Base-by-base conservation (phyloP, 2,797 vertebrate species). In the Triplophysa bombifrons region DNA sequence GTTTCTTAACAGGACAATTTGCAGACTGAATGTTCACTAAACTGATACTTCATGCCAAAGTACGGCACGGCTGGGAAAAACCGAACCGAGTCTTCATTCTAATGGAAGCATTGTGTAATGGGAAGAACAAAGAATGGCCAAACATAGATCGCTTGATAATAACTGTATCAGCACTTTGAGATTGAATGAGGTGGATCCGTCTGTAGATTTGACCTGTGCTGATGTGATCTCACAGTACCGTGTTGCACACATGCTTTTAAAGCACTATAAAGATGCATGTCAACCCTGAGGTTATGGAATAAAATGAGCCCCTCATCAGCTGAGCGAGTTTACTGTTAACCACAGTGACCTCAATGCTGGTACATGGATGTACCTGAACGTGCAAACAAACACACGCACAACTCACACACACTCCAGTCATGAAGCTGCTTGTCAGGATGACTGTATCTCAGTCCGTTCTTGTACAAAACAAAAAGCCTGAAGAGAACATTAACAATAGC, bases 401-500 rank as follows among this genome's bases (percentile, higher is more conserved):
- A 50, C 70, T 51, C 76, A 72, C 77, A 68, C 19, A 41, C 68
- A 25, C 34, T 46, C 66, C 78, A 80, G 69, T 76, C 75, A 73
- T 53, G 64, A 65, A 79, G 72, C 65, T 10, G n/a, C 30, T 68
- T 53, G 48, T 58, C 75, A 34, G 44, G 20, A 77, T 3, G 30
- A 27, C 14, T 50, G 48, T 25, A 34, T 67, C 13, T 80, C 82
- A 20, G 81, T 84, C 82, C 83, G 61, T 82, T 88, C 87, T 82
- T 84, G 25, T 67, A 74, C 77, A 83, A 81, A 84, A 81, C 72
- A 1, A 65, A 82, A 85, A 85, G 85, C 82, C 30, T 67, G 79
- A 69, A 76, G 84, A 72, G 71, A 63, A 89, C 77, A 87, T 80
- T 38, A 74, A 88, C 87, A 70, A 84, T 80, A 88, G 84, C 83